Conservation (phyloP, 2,113 vertebrate species). For the Origma solitaria region DNA sequence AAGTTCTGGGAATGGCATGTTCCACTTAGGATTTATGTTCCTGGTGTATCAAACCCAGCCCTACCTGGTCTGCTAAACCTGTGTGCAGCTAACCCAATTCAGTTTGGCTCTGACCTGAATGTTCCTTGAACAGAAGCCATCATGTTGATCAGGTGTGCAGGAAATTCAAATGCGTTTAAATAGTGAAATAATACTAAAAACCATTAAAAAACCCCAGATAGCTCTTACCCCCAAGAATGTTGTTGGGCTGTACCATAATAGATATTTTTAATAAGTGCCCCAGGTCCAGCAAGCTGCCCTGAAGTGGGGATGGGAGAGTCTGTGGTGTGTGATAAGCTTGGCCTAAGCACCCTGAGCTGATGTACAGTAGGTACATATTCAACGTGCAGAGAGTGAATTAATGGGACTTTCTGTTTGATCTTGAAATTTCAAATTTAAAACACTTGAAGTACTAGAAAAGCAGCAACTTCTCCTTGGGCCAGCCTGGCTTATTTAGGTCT, state of each 20-base stretch:
- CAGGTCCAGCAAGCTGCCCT: neutral
- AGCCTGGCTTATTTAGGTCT: neutral
- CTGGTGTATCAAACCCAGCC: neutral
- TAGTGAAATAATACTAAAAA: neutral
- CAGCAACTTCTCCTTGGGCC: neutral
- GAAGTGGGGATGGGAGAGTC: neutral
- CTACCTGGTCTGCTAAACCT: neutral
- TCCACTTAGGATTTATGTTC: neutral
- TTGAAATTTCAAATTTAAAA: neutral
- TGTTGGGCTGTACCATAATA: neutral
- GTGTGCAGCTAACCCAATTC: neutral
- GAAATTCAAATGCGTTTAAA: neutral
- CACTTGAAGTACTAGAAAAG: neutral
- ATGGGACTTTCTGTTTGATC: neutral
- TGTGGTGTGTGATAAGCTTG: neutral
- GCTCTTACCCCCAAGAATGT: neutral
- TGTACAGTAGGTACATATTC: accelerated
- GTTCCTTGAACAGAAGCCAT: neutral
- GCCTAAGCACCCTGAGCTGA: neutral
- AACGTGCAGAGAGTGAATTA: neutral
- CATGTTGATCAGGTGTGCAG: accelerated
- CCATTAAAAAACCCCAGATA: neutral
- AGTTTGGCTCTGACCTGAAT: neutral
- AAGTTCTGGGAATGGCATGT: neutral
- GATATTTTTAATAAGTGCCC: neutral